These are phyloP conservation scores for Drosophila nigricruria DNA, from an alignment of 2,888 invertebrate genomes.

Conservation along the genomic window DNA sequence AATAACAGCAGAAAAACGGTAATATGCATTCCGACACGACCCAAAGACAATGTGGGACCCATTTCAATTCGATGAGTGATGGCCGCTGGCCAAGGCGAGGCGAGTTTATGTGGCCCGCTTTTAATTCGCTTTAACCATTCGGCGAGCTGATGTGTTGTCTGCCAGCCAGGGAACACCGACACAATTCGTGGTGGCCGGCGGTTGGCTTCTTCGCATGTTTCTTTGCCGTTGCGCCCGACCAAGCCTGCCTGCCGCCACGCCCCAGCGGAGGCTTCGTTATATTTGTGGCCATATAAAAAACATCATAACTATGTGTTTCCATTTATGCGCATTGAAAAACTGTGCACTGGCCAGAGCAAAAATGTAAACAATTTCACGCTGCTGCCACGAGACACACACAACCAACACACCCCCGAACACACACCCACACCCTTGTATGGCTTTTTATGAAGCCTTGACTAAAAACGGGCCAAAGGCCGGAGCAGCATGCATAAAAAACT, in stretches of 20 bases:
- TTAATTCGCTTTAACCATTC: slow-evolving; percentile 67
- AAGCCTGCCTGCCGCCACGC: not conserved
- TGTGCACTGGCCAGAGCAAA: slow-evolving; percentile 48
- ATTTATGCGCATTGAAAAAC: slow-evolving; percentile 67
- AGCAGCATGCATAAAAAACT: slow-evolving; percentile 22
- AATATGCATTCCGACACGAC: slow-evolving; percentile 19
- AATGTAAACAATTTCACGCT: slow-evolving; percentile 78
- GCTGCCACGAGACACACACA: slow-evolving; percentile 26
- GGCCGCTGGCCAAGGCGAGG: slow-evolving; percentile 42
- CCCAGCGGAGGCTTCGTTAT: slow-evolving; percentile 11
- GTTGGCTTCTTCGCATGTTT: slow-evolving; percentile 30
- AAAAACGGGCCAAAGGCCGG: slow-evolving; percentile 74
- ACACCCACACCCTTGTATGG: slow-evolving; percentile 42
- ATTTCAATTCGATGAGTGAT: slow-evolving; percentile 56
- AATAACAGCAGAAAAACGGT: not conserved
- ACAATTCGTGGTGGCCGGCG: slow-evolving; percentile 16
- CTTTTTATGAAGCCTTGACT: slow-evolving; percentile 70
- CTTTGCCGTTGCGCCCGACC: slow-evolving; percentile 25
- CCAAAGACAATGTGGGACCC: slow-evolving; percentile 35
- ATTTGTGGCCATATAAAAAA: slow-evolving; percentile 67
- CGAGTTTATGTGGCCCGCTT: slow-evolving; percentile 65
- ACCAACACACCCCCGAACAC: slow-evolving; percentile 1
- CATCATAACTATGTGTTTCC: slow-evolving; percentile 64
- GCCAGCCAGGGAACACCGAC: slow-evolving; percentile 10
- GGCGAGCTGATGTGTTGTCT: slow-evolving; percentile 30